Base-by-base conservation (phyloP, 2,797 vertebrate species). In the Glyptemys insculpta region DNA sequence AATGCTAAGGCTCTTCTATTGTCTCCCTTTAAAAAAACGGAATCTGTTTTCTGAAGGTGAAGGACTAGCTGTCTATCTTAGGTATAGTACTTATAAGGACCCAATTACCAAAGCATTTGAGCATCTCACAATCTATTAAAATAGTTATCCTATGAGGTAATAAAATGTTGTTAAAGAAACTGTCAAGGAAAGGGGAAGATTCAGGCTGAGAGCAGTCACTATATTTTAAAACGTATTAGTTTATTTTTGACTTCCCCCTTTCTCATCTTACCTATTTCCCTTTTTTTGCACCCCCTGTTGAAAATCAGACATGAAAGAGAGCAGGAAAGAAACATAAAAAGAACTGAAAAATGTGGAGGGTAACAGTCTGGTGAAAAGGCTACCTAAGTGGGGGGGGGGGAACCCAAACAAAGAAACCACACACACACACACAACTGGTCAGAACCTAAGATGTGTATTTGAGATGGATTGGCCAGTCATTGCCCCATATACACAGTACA, bases 11-110 rank as follows among this genome's bases (percentile, higher is more conserved):
- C 18, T 80, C 41, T 5, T 72, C 19, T 23, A 41, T 10, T 34
- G 16, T 16, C 74, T 62, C 3, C 27, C 78, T n/a, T 74, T 50
- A 34, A 82, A 92, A n/a, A 0, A 9, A 78, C 9, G 18, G 14
- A 14, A 41, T 1, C 0, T 21, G 37, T 37, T 25, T 81, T 79
- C 37, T 88, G 44, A 85, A 62, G 12, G 83, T 79, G 47, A 44
- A 72, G 52, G 31, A 59, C 18, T 21, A 15, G 1, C 3, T 29
- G 0, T 14, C 25, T 65, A 1, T 23, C 37, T 52, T 37, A 47
- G 12, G 8, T 41, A 72, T 5, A 6, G 18, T 76, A 47, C 41
- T 47, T 76, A 3, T 16, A 4, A 49, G n/a, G 12, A 25, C 47
- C 72, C 84, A 53, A 37, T 62, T 49, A 57, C 3, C 29, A 16